A percentile compares a stretch with the other conserved stretches of the same genome.
These are phyloP conservation scores for Cyclophora punctaria DNA, from an alignment of 2,888 invertebrate species.

Conservation along the genomic window DNA sequence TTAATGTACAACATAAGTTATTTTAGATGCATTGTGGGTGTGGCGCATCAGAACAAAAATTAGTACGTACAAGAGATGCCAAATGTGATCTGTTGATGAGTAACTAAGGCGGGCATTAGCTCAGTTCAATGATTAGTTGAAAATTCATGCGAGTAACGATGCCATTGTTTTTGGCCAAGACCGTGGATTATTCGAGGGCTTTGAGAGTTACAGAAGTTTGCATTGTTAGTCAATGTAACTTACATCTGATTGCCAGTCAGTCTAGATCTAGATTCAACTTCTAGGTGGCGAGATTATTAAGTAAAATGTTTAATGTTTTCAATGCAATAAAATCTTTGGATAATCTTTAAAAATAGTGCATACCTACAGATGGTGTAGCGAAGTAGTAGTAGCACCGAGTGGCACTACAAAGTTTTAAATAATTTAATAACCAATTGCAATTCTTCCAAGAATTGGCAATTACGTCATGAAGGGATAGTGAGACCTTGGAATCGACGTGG, in stretches of 20 bases:
- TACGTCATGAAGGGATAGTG: slow-evolving; percentile 22
- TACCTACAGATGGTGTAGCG: too few species aligned
- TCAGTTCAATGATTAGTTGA: not conserved
- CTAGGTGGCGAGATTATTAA: too few species aligned
- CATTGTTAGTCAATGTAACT: too few species aligned
- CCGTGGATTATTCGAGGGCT: slow-evolving; percentile 9
- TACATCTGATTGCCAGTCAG: too few species aligned
- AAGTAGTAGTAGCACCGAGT: too few species aligned
- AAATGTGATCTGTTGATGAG: slow-evolving; percentile 35
- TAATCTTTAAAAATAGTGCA: too few species aligned
- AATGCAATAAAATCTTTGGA: too few species aligned
- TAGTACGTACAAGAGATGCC: slow-evolving; percentile 44
- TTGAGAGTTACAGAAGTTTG: not conserved
- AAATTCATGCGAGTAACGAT: not conserved
- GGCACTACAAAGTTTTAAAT: too few species aligned
- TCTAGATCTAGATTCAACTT: too few species aligned
- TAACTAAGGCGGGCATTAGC: slow-evolving; percentile 30
- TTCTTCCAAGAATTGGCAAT: slow-evolving; percentile 1
- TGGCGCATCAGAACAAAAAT: slow-evolving; percentile 42
- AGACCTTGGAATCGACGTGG: slow-evolving; percentile 18
- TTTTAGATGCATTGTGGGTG: slow-evolving; percentile 5
- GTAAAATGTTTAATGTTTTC: too few species aligned
- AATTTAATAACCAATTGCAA: too few species aligned
- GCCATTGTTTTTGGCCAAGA: slow-evolving; percentile 12
- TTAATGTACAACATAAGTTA: slow-evolving; percentile 10